Conservation (phyloP, 2,888 invertebrate genomes). For the Leptopilina drosophilae region DNA sequence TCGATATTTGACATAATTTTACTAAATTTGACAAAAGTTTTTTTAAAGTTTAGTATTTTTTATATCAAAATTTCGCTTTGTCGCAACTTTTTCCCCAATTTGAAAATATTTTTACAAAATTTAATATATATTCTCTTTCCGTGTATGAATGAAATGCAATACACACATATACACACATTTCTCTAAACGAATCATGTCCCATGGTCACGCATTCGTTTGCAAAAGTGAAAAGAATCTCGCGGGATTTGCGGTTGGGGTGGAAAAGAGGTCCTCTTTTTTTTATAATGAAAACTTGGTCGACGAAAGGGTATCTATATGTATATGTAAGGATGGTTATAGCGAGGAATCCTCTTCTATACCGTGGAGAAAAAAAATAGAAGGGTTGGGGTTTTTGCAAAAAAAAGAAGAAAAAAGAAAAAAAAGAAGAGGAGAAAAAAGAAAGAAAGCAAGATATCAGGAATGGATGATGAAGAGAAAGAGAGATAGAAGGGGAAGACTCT, state of each 20-base stretch:
- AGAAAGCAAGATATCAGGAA: slow-evolving; percentile 31
- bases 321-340: slow-evolving; percentile 30
- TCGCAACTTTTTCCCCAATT: too few relatives aligned
- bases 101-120: too few relatives aligned
- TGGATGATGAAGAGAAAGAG: slow-evolving; percentile 48
- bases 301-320: slow-evolving; percentile 17
- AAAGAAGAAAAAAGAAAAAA: too few relatives aligned
- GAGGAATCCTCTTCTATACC: slow-evolving; percentile 17
- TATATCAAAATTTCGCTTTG: too few relatives aligned
- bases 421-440: neutral
- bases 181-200: slow-evolving; percentile 1
- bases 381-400: slow-evolving; percentile 3
- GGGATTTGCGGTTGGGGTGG: neutral
- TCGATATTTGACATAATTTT: too few relatives aligned
- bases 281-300: slow-evolving; percentile 45
- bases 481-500: slow-evolving; percentile 61
- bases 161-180: neutral
- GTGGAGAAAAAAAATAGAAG: slow-evolving; percentile 2
- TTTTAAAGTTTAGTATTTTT: too few relatives aligned
- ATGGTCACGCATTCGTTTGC: slow-evolving; percentile 34
- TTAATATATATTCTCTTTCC: too few relatives aligned
- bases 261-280: slow-evolving; percentile 17
- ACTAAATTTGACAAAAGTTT: too few relatives aligned
- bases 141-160: slow-evolving; percentile 4
- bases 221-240: slow-evolving; percentile 38